Base-by-base conservation (phyloP, 2,113 vertebrate species). In the Plecotus auritus region DNA sequence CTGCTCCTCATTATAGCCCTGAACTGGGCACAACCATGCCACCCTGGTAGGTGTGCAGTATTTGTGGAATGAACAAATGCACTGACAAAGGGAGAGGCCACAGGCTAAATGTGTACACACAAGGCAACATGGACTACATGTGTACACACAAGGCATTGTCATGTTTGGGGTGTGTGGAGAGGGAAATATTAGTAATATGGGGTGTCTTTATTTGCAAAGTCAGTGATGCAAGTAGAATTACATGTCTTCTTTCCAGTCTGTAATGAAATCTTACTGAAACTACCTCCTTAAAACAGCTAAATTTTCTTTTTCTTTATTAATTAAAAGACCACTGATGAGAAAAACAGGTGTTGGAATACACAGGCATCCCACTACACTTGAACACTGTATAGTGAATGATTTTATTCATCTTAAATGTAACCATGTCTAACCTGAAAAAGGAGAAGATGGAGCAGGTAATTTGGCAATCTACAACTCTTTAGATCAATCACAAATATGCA, bases 121-220 rank as follows among this genome's bases (percentile, higher is more conserved):
- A 87, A 88, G 83, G 83, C 42, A 89, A 72, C 18, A 30, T 2
- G 28, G 32, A 78, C 93, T 0, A 6, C 17, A 59, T 61, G 7
- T 45, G 45, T 4, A 74, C 10, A 61, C 59, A 28, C 23, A 61
- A 61, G 59, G 59, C 59, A 61, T 26, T 61, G 26, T 61, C 59
- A 28, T 67, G n/a, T 83, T 66, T 35, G 28, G 28, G n/a, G 49
- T 54, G 7, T 47, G 3, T 49, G 4, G 10, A 92, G 10, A 69
- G 49, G 14, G 90, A 95, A 94, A 59, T 47, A 37, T 67, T 66
- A 86, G 35, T 37, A 74, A 85, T 23, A 1, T 56, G n/a, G 88
- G 35, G 30, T 94, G 42, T 84, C 80, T 88, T 84, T 92, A 70
- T 80, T 92, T 93, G 80, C 18, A 70, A 67, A 96, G 37, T 95